Evolutionary conservation across 2,888 invertebrate species (phyloP), one percentile per base, ranked within the genome.

Genomic region (Conistra vaccinii): DNA sequence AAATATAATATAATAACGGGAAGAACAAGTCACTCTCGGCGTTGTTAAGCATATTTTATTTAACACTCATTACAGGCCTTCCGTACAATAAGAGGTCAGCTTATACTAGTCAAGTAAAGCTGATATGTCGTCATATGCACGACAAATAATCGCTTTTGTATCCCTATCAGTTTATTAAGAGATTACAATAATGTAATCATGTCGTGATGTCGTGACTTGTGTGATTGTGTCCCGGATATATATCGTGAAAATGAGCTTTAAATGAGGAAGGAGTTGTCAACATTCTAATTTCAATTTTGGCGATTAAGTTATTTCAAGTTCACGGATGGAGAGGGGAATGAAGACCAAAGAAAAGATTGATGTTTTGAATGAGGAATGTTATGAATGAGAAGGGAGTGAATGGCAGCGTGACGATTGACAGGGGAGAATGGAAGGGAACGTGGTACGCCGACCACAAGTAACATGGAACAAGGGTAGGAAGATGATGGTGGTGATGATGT

Each of bases 181-280:
- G 71, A 76, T 71, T 55, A 76, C 51, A 70, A 53, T 80, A 76
- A 75, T 58, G 29, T 53, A 53, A 78, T 73, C 57, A 45, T 35
- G 63, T 80, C 57, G 69, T 78, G 69, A 9, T 29, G 42, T 80
- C 80, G 80, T 76, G 80, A 70, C 63, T 80, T 29, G 20, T 32
- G 32, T 35, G 35, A 35, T 35, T 35, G 35, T 29, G 29, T 51
- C 35, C 67, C 77, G 77, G 77, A 68, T 78, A 45, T 78, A 45
- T 77, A 51, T 71, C 53, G 60, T 71, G 53, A 71, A 71, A 53
- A 53, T 32, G 2, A 2, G 23, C 32, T 62, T 65, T 14, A 4
- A 14, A 29, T 48, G 9, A 14, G 63, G 29, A 45, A 45, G 23
- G 29, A 45, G n/a, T n/a, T n/a, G n/a, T n/a, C n/a, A 53, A 53